Evolutionary conservation across 2,888 invertebrate species (phyloP), one percentile per base, ranked within the genome.

Genomic region (Strigamia maritima): DNA sequence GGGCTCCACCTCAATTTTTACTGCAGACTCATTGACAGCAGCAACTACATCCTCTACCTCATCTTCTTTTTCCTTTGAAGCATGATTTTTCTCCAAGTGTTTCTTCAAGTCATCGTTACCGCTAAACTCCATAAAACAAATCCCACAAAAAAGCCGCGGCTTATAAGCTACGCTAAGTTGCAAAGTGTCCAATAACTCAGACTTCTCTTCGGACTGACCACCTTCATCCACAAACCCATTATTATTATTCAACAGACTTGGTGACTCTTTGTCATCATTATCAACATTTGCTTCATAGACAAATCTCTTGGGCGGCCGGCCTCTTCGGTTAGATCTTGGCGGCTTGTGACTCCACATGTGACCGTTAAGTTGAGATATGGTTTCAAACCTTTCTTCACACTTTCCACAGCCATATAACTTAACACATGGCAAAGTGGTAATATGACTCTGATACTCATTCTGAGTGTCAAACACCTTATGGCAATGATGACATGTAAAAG

Each of bases 261-360:
- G 26, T 19, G 74, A 74, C 8, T 74, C 31, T 26, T 74, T 74
- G 35, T 31, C 74, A 1, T 74, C 74, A 2, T 22, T 12, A 19
- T 74, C 35, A 74, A 74, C 12, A 16, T 16, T 35, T n/a, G 28
- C 22, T 16, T 54, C 35, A 12, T 77, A 44, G 19, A 77, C 35
- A 22, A 49, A 77, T 54, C 77, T 44, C 77, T 77, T 77, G 26
- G 77, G 77, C 2, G 77, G 77, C 16, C 77, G 22, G 14, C 77
- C 77, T 77, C 77, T 44, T 44, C 77, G 24, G 22, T 77, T 77
- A 6, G 77, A 77, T 7, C 77, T 24, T n/a, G 77, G 77, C 7
- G 77, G 77, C 35, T 54, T 77, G 35, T 77, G 77, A 22, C 54
- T 77, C 77, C 77, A 77, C 77, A 77, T 77, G 54, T 77, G 77